Percentiles rank a stretch among this genome's conserved stretches.
phyloP scores from a whole-genome alignment of 2,113 vertebrate genomes.

The Varanus komodoensis region DNA sequence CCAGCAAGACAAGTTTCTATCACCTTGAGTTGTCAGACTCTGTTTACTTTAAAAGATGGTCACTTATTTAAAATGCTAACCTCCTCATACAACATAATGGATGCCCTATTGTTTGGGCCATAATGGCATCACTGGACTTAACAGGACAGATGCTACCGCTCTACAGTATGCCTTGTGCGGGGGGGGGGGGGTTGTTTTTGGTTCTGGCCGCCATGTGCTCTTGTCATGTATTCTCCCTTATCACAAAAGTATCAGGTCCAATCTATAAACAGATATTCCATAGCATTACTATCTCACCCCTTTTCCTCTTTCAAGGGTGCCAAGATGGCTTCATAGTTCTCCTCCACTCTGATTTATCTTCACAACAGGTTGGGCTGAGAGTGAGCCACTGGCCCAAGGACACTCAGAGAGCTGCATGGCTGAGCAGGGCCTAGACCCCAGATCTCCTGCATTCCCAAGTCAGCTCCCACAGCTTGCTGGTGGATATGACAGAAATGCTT shows the following conservation, averaged over 20 bases:
- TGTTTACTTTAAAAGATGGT: background rate
- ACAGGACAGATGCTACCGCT: background rate
- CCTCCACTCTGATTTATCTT: no score
- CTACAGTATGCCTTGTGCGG: background rate
- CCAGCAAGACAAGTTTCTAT: constrained; percentile 15
- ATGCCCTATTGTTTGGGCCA: background rate
- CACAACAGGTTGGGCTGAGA: no score
- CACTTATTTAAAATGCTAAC: background rate
- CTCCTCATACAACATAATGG: background rate
- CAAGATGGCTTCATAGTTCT: no score
- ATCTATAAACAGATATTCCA: background rate
- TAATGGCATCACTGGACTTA: background rate
- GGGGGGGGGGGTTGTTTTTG: no score
- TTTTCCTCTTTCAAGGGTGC: no score
- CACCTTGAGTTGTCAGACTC: background rate
- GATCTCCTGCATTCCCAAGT: no score
- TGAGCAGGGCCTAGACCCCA: no score
- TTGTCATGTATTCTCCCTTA: background rate
- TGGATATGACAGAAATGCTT: background rate
- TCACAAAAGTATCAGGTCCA: background rate
- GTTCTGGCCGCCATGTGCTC: background rate
- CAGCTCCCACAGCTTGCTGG: no score
- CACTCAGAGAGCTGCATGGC: no score
- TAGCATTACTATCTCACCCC: no score
- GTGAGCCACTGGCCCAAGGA: no score